phyloP scores from a whole-genome alignment of 2,797 vertebrate species.

The Syndactyla subalaris region DNA sequence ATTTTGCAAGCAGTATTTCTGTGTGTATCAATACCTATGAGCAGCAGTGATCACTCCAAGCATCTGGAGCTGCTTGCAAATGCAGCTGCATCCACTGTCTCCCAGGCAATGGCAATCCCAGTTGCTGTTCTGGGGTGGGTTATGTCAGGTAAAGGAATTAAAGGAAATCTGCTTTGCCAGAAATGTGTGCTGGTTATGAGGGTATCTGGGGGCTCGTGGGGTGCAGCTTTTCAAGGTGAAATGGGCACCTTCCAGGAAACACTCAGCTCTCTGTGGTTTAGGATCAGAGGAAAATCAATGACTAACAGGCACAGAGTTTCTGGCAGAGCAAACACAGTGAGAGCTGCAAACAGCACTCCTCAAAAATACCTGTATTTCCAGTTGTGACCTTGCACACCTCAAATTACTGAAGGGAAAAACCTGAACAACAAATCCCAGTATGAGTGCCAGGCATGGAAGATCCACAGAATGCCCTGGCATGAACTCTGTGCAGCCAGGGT shows the following conservation, averaged over 20 bases:
- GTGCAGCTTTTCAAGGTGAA: background rate
- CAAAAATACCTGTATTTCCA: background rate
- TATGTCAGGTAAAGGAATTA: background rate
- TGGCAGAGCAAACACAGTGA: background rate
- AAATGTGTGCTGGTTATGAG: fast-evolving
- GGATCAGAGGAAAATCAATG: background rate
- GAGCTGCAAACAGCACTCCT: background rate
- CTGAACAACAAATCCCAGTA: background rate
- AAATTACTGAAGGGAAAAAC: background rate
- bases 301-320: background rate
- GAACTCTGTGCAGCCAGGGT: background rate
- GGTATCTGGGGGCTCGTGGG: background rate
- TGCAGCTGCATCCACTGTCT: background rate
- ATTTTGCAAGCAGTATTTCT: background rate
- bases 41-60: background rate
- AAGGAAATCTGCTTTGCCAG: background rate
- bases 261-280: background rate
- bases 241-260: background rate
- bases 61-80: background rate
- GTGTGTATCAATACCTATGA: fast-evolving
- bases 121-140: background rate
- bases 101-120: background rate
- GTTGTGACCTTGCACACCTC: background rate
- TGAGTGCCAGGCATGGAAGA: fast-evolving
- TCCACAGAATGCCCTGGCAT: background rate